Percentiles rank a stretch among this genome's conserved stretches.
phyloP scores from a whole-genome alignment of 2,113 vertebrate species.

The Tachuris rubrigastra region DNA sequence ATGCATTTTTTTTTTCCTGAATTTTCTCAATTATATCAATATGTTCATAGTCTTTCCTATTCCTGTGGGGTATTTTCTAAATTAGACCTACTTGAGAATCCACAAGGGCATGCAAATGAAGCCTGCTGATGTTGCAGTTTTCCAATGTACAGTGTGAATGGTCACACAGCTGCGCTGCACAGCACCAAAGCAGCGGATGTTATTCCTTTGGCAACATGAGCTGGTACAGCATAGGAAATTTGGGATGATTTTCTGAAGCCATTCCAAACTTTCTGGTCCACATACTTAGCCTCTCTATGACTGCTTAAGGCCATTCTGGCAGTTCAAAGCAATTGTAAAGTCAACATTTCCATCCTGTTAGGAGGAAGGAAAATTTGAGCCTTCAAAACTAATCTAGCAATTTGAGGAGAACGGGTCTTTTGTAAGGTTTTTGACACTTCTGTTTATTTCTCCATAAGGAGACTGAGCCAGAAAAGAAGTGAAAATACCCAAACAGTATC shows the following conservation, averaged over 20 bases:
- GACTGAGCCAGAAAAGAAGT: not conserved
- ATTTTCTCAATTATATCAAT: conserved; percentile 19
- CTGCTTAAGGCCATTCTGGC: not conserved
- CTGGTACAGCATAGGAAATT: not conserved
- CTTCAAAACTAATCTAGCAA: not conserved
- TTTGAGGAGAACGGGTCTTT: not conserved
- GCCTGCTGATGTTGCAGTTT: conserved; percentile 10
- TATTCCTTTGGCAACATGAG: not conserved
- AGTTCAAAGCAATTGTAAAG: not conserved
- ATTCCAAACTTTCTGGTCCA: not conserved
- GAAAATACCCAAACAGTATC: not conserved
- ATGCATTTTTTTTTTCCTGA: not conserved
- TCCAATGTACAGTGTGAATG: not conserved
- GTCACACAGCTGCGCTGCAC: not conserved
- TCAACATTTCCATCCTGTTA: not conserved
- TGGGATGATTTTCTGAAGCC: not conserved
- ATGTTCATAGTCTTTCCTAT: not conserved
- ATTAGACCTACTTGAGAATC: not conserved
- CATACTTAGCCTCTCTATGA: not conserved
- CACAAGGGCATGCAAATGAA: not conserved
- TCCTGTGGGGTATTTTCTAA: conserved; percentile 9
- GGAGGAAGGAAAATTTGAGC: not conserved
- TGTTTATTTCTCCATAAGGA: not conserved
- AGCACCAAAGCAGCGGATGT: not conserved
- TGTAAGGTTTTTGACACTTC: not conserved